Evolutionary conservation across 2,797 vertebrate genomes (phyloP).

Genomic region (Sandelia bainsii): DNA sequence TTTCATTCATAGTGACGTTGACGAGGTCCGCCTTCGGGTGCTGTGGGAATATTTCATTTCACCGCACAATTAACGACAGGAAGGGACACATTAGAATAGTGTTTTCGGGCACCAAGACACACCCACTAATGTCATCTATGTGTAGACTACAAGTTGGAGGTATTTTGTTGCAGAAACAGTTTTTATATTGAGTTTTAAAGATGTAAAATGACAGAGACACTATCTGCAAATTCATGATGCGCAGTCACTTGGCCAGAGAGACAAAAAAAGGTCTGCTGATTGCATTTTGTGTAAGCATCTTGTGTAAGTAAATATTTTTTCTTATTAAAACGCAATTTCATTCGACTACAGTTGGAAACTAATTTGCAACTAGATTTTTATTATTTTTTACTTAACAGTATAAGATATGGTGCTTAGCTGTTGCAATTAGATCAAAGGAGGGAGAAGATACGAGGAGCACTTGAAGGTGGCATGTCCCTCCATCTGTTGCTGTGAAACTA

Average conservation of each 20-base stretch:
- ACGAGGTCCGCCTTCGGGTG: conserved; percentile 46
- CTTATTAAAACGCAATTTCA: background rate
- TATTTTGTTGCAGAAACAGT: background rate
- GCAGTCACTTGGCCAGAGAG: background rate
- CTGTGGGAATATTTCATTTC: conserved; percentile 33
- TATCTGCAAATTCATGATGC: background rate
- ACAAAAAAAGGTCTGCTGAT: background rate
- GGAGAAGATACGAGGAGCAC: background rate
- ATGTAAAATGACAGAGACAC: background rate
- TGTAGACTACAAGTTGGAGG: rapidly evolving
- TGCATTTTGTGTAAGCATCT: background rate
- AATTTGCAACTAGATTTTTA: too few relatives aligned
- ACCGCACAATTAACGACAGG: background rate
- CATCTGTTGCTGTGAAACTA: background rate
- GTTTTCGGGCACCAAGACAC: rapidly evolving
- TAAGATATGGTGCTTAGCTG: background rate
- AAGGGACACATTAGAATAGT: background rate
- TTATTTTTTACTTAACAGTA: too few relatives aligned
- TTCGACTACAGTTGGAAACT: background rate
- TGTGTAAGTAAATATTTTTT: background rate
- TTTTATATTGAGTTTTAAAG: background rate
- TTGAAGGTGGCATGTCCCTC: conserved; percentile 8
- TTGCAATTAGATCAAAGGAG: background rate
- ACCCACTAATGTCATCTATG: background rate
- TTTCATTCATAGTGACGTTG: conserved; percentile 82